These are phyloP conservation scores for Drosophila macrospina DNA, from an alignment of 2,888 invertebrate species.

Conservation along the genomic window DNA sequence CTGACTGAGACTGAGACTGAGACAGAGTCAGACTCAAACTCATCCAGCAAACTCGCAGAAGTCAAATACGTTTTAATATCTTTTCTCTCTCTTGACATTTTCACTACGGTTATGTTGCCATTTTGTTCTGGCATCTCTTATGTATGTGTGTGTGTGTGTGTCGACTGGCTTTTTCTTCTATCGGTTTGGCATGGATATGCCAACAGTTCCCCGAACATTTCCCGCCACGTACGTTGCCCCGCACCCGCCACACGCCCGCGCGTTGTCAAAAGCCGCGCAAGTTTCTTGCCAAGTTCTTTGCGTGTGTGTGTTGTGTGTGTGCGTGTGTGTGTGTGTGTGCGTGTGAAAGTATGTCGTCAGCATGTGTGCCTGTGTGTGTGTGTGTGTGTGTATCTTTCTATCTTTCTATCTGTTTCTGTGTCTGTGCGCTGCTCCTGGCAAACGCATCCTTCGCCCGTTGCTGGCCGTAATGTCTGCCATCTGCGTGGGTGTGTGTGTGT, in stretches of 20 bases:
- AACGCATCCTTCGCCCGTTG: conserved; percentile 77
- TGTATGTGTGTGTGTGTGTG: conserved; percentile 27
- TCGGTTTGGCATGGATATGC: conserved; percentile 64
- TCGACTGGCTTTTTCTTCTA: conserved; percentile 54
- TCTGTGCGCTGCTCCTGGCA: conserved; percentile 68
- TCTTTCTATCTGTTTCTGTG: conserved; percentile 5
- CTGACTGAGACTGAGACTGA: conserved; percentile 11
- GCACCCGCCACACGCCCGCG: not conserved
- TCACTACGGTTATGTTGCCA: conserved; percentile 83
- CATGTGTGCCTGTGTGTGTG: conserved; percentile 12
- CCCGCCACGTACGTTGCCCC: not conserved
- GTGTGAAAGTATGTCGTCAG: conserved; percentile 66
- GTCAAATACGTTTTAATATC: conserved; percentile 84
- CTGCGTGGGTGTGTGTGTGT: conserved; percentile 44
- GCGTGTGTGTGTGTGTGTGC: conserved; percentile 32
- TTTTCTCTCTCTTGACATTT: conserved; percentile 83
- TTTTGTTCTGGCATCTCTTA: conserved; percentile 62
- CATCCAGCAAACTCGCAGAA: conserved; percentile 76
- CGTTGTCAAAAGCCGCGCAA: conserved; percentile 59
- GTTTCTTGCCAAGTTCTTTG: conserved; percentile 68
- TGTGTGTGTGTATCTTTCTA: conserved; percentile 21
- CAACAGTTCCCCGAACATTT: conserved; percentile 11
- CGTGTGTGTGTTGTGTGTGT: conserved; percentile 15
- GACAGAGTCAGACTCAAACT: conserved; percentile 18
- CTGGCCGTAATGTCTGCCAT: conserved; percentile 65